Base-by-base conservation (phyloP, 2,888 invertebrate species). In the Brenthis ino region DNA sequence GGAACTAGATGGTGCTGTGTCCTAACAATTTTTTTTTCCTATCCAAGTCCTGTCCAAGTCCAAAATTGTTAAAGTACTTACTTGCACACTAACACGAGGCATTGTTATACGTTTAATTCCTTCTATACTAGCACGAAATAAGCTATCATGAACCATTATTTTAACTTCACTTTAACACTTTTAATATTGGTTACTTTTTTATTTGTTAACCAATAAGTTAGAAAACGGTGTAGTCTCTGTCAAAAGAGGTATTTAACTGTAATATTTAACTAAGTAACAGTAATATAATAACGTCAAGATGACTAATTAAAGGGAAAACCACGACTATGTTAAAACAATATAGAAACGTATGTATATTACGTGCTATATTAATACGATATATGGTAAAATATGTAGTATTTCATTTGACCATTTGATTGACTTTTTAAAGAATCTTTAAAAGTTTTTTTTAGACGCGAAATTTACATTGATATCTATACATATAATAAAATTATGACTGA, bases 61-160 rank as follows among this genome's bases (percentile, higher is more conserved):
- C n/a, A 11, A 43, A 43, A 11, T 11, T 11, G 37, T 43, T 43
- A 8, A 11, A 43, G 8, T 43, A 43, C 48, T 64, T 64, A 71
- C 71, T 64, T 71, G 71, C 8, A 67, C 14, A 47, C 65, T 69
- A 14, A n/a, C 43, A n/a, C 63, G 57, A 6, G 70, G 58, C 55
- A 64, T 65, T 2, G 72, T 57, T 0, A 70, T n/a, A 54, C 50
- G 65, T 14, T 70, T 72, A 16, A 72, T 58, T 20, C 70, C 70
- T 57, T 72, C 67, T 14, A 70, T 16, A 65, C 72, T 72, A 6
- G 53, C 65, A 54, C 72, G 72, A 33, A 72, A n/a, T 12, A 67
- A 48, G 20, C 57, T 70, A 28, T 65, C 64, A 48, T 54, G 64
- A 13, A 69, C 72, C 72, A 72, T 72, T 69, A 61, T 43, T 16